A percentile compares a stretch with the other conserved stretches of the same genome.
phyloP scores from a whole-genome alignment of 2,797 vertebrate genomes.

The Pseudochaenichthys georgianus region DNA sequence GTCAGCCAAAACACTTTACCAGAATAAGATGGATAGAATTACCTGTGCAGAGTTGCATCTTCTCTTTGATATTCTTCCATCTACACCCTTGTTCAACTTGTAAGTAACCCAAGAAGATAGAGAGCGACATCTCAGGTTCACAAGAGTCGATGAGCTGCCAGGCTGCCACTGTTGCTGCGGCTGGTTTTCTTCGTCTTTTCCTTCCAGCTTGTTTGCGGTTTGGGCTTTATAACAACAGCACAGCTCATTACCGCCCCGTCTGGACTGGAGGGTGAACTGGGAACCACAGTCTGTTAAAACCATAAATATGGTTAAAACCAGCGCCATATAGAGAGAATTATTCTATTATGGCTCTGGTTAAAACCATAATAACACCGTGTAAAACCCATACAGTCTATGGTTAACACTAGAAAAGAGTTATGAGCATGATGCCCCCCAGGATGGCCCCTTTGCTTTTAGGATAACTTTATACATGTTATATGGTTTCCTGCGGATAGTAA shows the following conservation, averaged over 20 bases:
- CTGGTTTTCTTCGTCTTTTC: not conserved
- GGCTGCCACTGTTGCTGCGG: too few relatives aligned
- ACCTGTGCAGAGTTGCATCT: not conserved
- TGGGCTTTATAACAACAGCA: not conserved
- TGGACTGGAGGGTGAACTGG: not conserved
- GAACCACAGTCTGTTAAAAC: not conserved
- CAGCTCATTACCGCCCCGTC: not conserved
- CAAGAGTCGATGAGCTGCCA: fast-evolving
- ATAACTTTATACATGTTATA: not conserved
- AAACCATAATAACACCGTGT: too few relatives aligned
- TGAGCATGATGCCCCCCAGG: too few relatives aligned
- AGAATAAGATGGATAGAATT: fast-evolving
- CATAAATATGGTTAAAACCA: too few relatives aligned
- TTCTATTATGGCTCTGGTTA: too few relatives aligned
- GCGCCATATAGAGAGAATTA: too few relatives aligned
- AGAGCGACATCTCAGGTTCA: not conserved
- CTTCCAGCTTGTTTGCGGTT: not conserved
- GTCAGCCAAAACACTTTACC: not conserved
- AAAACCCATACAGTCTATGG: too few relatives aligned
- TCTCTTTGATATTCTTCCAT: not conserved
- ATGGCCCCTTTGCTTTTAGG: too few relatives aligned
- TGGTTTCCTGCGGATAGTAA: not conserved
- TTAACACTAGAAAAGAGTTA: too few relatives aligned
- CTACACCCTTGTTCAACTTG: too few relatives aligned
- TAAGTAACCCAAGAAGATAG: fast-evolving